Conservation (phyloP, 2,113 vertebrate species). For the Scopus umbretta region DNA sequence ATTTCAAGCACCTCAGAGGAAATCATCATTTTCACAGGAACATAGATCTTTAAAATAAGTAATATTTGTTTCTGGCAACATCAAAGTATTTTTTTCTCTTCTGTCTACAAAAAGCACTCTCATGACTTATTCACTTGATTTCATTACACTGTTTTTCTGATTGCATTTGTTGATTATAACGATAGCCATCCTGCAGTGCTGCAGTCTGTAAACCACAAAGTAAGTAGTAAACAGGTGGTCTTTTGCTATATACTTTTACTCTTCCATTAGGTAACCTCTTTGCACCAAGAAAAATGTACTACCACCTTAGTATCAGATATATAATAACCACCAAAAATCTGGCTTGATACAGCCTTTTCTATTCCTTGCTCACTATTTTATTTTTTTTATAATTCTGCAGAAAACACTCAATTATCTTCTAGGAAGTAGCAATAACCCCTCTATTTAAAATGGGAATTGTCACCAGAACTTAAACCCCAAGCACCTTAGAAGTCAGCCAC, state of each 20-base stretch:
- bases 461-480: neutral
- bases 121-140: neutral
- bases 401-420: neutral
- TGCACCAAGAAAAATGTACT: neutral
- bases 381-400: neutral
- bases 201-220: neutral
- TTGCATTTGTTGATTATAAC: neutral
- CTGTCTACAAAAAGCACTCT: neutral
- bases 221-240: neutral
- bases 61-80: neutral
- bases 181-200: neutral
- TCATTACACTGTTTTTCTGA: neutral
- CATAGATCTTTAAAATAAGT: neutral
- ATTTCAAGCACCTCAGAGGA: neutral
- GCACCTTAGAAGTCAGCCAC: neutral
- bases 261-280: neutral
- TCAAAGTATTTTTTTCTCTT: neutral
- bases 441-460: neutral
- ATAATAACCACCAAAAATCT: neutral
- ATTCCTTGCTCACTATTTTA: neutral
- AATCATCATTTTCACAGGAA: neutral
- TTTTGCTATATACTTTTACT: neutral
- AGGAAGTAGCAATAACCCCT: neutral
- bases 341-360: neutral
- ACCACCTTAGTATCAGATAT: neutral